A percentile compares a stretch with the other conserved stretches of the same genome.
These are phyloP conservation scores for Macroteleia sp. DNA, from an alignment of 2,888 invertebrate genomes.

Conservation along the genomic window DNA sequence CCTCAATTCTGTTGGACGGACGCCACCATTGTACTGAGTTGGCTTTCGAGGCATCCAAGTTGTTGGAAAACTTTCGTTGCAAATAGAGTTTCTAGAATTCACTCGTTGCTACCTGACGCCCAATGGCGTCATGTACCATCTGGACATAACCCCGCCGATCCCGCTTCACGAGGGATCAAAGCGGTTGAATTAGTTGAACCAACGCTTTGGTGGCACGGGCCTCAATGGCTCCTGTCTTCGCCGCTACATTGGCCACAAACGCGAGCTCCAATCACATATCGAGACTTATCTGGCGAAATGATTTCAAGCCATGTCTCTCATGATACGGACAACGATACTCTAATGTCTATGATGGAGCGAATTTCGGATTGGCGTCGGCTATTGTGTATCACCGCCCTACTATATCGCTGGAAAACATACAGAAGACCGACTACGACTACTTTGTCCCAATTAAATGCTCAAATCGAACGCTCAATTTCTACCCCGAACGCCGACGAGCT, in stretches of 20 bases:
- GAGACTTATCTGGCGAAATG: neutral
- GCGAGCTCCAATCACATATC: neutral
- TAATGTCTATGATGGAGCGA: neutral
- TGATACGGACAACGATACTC: neutral
- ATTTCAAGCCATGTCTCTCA: neutral
- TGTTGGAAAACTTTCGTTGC: slow-evolving; percentile 1
- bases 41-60: slow-evolving; percentile 1
- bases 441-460: neutral
- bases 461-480: neutral
- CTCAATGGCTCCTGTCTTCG: slow-evolving; percentile 1
- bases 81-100: slow-evolving; percentile 11
- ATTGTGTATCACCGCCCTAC: neutral
- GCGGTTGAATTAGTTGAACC: neutral
- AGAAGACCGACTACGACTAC: neutral
- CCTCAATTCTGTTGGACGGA: slow-evolving; percentile 17
- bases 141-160: slow-evolving; percentile 16
- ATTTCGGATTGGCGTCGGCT: neutral
- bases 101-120: neutral
- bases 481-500: neutral
- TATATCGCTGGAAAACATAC: neutral
- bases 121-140: slow-evolving; percentile 20
- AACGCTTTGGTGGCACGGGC: slow-evolving; percentile 10
- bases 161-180: slow-evolving; percentile 2
- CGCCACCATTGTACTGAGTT: slow-evolving; percentile 16
- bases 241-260: neutral